A percentile compares a stretch with the other conserved stretches of the same genome.
Evolutionary conservation across 2,888 invertebrate genomes (phyloP).

Genomic region (Stenchaetothrips biformis): DNA sequence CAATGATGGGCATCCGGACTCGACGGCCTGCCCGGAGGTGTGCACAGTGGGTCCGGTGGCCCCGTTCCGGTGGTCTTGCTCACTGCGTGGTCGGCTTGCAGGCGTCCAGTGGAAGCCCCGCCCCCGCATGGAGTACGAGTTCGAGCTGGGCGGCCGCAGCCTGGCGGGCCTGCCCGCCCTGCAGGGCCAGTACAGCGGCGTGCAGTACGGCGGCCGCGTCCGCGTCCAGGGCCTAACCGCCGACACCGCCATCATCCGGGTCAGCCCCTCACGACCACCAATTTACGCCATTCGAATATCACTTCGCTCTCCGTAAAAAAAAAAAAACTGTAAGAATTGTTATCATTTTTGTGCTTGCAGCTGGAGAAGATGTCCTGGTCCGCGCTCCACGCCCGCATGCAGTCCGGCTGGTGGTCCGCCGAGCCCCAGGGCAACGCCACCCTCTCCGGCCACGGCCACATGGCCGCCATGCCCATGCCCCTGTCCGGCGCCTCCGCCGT

Average conservation of each 20-base stretch:
- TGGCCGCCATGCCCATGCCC: neutral
- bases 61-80: too few species aligned
- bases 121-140: conserved; percentile 41
- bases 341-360: too few species aligned
- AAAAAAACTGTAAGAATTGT: too few species aligned
- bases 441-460: conserved; percentile 10
- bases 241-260: conserved; percentile 32
- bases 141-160: conserved; percentile 43
- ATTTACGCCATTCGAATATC: too few species aligned
- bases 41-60: too few species aligned
- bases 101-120: conserved; percentile 19
- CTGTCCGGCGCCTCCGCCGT: conserved; percentile 10
- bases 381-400: neutral
- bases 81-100: too few species aligned
- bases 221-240: conserved; percentile 33
- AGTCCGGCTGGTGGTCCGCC: conserved; percentile 10
- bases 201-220: conserved; percentile 40
- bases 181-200: conserved; percentile 42
- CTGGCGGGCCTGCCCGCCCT: conserved; percentile 43
- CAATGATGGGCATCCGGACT: too few species aligned
- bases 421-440: conserved; percentile 3
- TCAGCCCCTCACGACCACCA: conserved; percentile 12
- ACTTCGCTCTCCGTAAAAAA: too few species aligned
- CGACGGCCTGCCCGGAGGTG: too few species aligned
- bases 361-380: conserved; percentile 31